Conservation (phyloP, 2,113 vertebrate species). For the Coturnix japonica region DNA sequence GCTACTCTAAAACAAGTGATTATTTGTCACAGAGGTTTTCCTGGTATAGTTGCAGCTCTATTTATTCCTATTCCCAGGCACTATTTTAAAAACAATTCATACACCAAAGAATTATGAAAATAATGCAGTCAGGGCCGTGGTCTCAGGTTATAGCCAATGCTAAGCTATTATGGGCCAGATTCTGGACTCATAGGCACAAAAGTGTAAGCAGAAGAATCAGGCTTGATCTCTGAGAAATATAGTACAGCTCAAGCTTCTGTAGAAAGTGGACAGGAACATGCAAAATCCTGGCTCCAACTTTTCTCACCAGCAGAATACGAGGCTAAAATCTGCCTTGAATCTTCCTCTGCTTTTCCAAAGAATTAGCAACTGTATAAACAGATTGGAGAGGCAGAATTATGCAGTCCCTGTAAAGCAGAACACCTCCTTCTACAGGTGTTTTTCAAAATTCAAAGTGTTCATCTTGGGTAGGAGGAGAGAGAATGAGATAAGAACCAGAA, state of each 20-base stretch:
- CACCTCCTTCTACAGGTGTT: not conserved
- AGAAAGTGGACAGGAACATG: not conserved
- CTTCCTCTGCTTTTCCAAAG: not conserved
- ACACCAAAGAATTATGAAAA: constrained; percentile 34
- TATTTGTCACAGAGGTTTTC: not conserved
- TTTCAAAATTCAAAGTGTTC: constrained; percentile 49
- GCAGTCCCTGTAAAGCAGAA: constrained; percentile 14
- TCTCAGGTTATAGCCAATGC: not conserved
- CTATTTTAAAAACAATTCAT: constrained; percentile 35
- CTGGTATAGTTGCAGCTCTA: not conserved
- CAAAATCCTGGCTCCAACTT: constrained; percentile 39
- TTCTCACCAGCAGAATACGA: not conserved
- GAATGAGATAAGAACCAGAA: constrained; percentile 58
- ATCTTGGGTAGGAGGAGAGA: constrained; percentile 10
- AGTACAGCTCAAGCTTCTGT: not conserved
- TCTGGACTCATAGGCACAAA: constrained; percentile 46
- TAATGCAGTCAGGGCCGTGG: not conserved
- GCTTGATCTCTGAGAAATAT: constrained; percentile 54
- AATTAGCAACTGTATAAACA: not conserved
- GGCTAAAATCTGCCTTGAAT: not conserved
- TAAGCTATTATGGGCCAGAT: not conserved
- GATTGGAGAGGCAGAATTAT: constrained; percentile 10
- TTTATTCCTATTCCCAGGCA: constrained; percentile 14
- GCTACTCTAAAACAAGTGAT: constrained; percentile 70
- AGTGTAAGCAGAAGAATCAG: constrained; percentile 58